Conservation (phyloP, 2,888 invertebrate species). For the Strigamia transsilvanica region DNA sequence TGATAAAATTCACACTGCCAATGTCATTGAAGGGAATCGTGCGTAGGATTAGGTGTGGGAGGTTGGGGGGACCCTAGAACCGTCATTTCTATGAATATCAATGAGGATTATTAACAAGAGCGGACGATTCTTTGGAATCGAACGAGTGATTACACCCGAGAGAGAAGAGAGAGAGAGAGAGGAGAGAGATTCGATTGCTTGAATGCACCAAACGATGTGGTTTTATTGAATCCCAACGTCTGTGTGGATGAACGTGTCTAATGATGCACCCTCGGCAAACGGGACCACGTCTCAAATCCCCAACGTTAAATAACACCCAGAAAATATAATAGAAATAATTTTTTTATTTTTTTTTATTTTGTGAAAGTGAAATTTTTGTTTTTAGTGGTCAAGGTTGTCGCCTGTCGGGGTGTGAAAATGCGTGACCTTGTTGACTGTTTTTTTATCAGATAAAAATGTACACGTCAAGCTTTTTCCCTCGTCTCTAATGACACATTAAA, state of each 20-base stretch:
- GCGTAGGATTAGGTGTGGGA: not conserved
- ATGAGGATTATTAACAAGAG: slow-evolving; percentile 52
- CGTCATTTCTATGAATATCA: slow-evolving; percentile 52
- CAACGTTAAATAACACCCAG: slow-evolving; percentile 18
- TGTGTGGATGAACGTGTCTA: slow-evolving; percentile 42
- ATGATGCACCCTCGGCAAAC: slow-evolving; percentile 31
- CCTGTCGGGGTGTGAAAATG: not conserved
- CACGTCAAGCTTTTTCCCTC: slow-evolving; percentile 15
- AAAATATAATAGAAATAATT: not conserved
- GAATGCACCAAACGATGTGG: slow-evolving; percentile 50
- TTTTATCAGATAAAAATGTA: slow-evolving; percentile 28
- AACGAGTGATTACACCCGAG: slow-evolving; percentile 38
- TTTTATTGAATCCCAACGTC: slow-evolving; percentile 50
- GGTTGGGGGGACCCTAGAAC: not conserved
- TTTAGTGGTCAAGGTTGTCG: not conserved
- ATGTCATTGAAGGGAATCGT: slow-evolving; percentile 7
- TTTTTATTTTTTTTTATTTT: not conserved
- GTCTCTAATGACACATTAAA: not conserved
- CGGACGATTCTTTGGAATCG: slow-evolving; percentile 37
- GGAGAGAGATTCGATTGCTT: slow-evolving; percentile 33
- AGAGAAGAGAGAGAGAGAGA: slow-evolving; percentile 19
- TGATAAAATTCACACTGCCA: slow-evolving; percentile 35
- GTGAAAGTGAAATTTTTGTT: not conserved
- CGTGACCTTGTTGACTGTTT: not conserved
- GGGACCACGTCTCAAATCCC: slow-evolving; percentile 1